Evolutionary conservation across 2,113 vertebrate genomes (phyloP), one percentile per base, ranked within the genome.

Genomic region (Leptosomus discolor): DNA sequence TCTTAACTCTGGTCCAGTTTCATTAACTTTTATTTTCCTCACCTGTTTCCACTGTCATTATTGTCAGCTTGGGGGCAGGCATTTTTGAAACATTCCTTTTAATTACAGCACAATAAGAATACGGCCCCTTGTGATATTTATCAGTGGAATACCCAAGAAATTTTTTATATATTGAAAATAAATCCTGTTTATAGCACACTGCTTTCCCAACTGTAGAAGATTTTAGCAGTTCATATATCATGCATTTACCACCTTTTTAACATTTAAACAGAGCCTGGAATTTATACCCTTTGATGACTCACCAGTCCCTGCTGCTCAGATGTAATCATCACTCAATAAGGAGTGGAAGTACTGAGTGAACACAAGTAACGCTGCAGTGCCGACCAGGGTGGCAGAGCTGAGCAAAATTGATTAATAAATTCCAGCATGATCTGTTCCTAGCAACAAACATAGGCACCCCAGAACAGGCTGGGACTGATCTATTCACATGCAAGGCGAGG

Each of bases 11-110:
- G 32, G 85, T 81, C 91, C 94, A 50, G 89, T 96, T 95, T 81
- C 78, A 94, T 97, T 95, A 92, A 91, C 64, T 95, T 91, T 94
- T 94, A 94, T 91, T 95, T 92, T 91, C 67, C 80, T 95, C 83
- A 91, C 80, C 74, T 89, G 53, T 88, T 91, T 93, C 68, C 45
- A 58, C 58, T 76, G 48, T 48, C 76, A 87, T 91, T 92, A 77
- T 61, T 75, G 26, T 79, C 94, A 95, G 77, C 63, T 74, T 64
- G 12, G 53, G 70, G 80, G 69, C 41, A 95, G 53, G 50, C 37
- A 70, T 41, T 90, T 93, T 89, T 88, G 77, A 85, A 92, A 41
- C 77, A 85, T 85, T 91, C 69, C 36, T 89, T 97, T 95, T 95
- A 95, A 94, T 95, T 96, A 85, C 45, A 83, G 57, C 69, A 85